These are phyloP conservation scores for Lampris megalopsis DNA, from an alignment of 2,113 vertebrate species.

Conservation along the genomic window DNA sequence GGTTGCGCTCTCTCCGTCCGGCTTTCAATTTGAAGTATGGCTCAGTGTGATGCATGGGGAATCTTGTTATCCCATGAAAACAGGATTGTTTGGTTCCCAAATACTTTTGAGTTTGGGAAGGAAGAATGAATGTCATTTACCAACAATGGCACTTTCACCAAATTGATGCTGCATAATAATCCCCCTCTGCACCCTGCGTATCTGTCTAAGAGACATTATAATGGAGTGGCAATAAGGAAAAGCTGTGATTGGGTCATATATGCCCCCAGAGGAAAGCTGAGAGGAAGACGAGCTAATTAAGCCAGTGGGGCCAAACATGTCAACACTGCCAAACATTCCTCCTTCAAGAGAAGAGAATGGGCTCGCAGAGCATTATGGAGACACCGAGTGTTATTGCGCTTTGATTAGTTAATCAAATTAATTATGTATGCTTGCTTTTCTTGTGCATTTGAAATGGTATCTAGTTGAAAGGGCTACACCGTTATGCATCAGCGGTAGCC, in stretches of 20 bases:
- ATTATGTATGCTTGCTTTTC: not conserved
- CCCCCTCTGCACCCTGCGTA: not conserved
- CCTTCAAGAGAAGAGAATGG: not conserved
- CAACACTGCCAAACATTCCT: not conserved
- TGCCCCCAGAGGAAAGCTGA: not conserved
- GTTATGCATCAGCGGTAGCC: too few species aligned
- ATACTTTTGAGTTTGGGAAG: not conserved
- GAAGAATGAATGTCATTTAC: too few species aligned
- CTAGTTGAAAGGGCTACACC: not conserved
- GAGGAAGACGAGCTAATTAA: slow-evolving; percentile 5
- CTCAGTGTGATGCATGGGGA: not conserved
- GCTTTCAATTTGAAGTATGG: too few species aligned
- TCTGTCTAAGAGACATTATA: not conserved
- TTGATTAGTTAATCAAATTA: slow-evolving; percentile 1
- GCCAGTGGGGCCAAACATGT: not conserved
- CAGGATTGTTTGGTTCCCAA: not conserved
- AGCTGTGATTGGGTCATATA: not conserved
- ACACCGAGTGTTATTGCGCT: too few species aligned
- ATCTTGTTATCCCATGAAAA: not conserved
- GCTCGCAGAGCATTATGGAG: not conserved
- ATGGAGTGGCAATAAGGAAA: not conserved
- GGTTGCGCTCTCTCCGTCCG: too few species aligned
- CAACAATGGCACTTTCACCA: not conserved
- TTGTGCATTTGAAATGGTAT: slow-evolving; percentile 1
- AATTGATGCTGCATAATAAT: not conserved